phyloP scores from a whole-genome alignment of 1,140 invertebrate genomes.

The Zelostemma sp. region DNA sequence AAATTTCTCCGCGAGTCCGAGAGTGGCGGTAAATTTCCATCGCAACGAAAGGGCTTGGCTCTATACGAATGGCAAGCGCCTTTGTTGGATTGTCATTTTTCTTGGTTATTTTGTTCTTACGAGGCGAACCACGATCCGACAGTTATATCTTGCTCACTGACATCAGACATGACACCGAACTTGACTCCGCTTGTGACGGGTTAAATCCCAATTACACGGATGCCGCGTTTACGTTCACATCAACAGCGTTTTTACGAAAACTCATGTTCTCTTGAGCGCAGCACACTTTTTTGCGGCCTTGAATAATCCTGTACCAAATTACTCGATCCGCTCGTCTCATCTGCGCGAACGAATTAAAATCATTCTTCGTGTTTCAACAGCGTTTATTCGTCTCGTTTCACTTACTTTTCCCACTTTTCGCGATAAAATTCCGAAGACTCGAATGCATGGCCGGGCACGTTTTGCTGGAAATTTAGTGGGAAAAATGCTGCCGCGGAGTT shows the following conservation, averaged over 20 bases:
- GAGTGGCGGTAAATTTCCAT: too few species aligned
- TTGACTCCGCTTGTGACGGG: constrained; percentile 24
- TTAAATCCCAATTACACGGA: constrained; percentile 39
- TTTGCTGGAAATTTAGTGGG: background rate
- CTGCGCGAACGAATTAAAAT: constrained; percentile 11
- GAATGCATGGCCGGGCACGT: too few species aligned
- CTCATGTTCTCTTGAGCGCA: constrained; percentile 27
- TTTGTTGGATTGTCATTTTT: background rate
- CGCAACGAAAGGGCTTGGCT: too few species aligned
- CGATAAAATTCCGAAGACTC: background rate
- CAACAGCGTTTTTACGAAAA: constrained; percentile 28
- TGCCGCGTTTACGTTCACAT: constrained; percentile 24
- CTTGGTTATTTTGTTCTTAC: background rate
- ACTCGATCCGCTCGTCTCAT: constrained; percentile 1
- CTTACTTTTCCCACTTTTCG: background rate
- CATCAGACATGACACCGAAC: constrained; percentile 15
- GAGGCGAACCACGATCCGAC: too few species aligned
- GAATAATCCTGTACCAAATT: constrained; percentile 14
- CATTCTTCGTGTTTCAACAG: background rate
- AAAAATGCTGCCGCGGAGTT: background rate
- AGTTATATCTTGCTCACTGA: constrained; percentile 14
- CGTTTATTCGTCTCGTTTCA: too few species aligned
- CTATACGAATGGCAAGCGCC: too few species aligned
- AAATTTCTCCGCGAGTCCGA: background rate
- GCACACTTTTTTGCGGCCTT: constrained; percentile 17